Conservation (phyloP, 2,888 invertebrate genomes). For the Stenchaetothrips biformis region DNA sequence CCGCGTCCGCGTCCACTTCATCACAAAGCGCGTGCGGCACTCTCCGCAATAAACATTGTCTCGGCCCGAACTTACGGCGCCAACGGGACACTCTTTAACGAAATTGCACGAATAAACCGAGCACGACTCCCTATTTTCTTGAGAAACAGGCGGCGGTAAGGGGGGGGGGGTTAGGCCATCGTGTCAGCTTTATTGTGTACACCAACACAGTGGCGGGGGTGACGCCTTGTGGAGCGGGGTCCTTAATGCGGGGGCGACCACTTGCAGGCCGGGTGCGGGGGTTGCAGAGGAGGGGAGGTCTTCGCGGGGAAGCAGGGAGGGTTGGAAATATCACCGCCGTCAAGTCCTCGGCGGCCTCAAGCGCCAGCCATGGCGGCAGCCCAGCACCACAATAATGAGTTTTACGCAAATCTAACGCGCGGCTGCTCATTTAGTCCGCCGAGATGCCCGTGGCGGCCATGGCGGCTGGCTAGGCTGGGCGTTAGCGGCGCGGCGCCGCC, state of each 20-base stretch:
- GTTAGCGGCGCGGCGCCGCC: not conserved
- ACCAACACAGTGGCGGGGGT: not conserved
- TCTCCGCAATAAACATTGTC: too few species aligned
- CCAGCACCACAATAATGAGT: constrained; percentile 21
- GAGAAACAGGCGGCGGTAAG: not conserved
- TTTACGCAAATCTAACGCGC: constrained; percentile 21
- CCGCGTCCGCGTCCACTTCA: too few species aligned
- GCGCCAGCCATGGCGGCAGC: not conserved
- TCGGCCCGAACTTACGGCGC: too few species aligned
- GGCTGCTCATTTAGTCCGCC: constrained; percentile 6
- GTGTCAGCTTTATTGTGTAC: constrained; percentile 24
- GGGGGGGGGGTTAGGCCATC: not conserved
- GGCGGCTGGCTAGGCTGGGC: not conserved
- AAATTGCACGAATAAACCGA: constrained; percentile 1
- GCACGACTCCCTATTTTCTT: constrained; percentile 5
- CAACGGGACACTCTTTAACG: not conserved
- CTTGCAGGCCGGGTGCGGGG: constrained; percentile 7
- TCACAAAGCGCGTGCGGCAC: too few species aligned
- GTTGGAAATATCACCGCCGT: constrained; percentile 7
- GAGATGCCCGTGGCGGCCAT: not conserved
- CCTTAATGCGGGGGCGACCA: constrained; percentile 3
- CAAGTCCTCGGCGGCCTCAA: not conserved
- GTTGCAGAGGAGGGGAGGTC: not conserved
- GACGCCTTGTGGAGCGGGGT: not conserved
- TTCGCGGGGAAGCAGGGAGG: not conserved